Base-by-base conservation (phyloP, 2,888 invertebrate species). In the Tetanocera ferruginea region DNA sequence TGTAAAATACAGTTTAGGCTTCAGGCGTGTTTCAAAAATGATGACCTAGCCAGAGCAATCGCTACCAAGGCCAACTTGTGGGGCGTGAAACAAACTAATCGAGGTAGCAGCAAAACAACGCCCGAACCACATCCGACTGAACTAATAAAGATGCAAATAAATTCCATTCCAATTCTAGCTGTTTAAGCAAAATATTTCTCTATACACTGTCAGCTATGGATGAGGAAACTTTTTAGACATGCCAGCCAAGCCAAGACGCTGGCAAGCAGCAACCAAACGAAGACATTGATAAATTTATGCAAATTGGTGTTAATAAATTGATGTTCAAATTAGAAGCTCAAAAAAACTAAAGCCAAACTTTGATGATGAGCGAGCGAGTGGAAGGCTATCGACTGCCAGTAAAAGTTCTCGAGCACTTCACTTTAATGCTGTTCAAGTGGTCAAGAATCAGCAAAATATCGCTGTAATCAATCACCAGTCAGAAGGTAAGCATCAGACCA, bases 261-360 rank as follows among this genome's bases (percentile, higher is more conserved):
- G 9, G 17, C 8, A 51, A 49, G n/a, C n/a, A 34, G 19, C 19
- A 57, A 28, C 57, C 62, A 55, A 70, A 69, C 77, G 71, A 64
- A 49, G 80, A 78, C 76, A 77, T 66, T 78, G 77, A 80, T 76
- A 77, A 79, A 79, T 80, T 77, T 73, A 79, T 79, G 80, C 67
- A 80, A 80, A 80, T 77, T 77, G 77, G 73, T 78, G 78, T 71
- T 80, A 75, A 80, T 80, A 80, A 78, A 80, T 80, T 80, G 80
- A 77, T 77, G 78, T 67, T 60, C 76, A 79, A 80, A 80, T 80
- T 77, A 78, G 71, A 71, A 25, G 62, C 57, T 64, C 28, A 60
- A 52, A 60, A 52, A 43, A 37, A 69, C 34, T 28, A n/a, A 49
- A 74, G n/a, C 19, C 34, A 69, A 37, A 43, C 55, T 25, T 51